Percentiles rank a stretch among this genome's conserved stretches.
Conservation (phyloP, 2,797 vertebrate species). For the Siniperca undulata region DNA sequence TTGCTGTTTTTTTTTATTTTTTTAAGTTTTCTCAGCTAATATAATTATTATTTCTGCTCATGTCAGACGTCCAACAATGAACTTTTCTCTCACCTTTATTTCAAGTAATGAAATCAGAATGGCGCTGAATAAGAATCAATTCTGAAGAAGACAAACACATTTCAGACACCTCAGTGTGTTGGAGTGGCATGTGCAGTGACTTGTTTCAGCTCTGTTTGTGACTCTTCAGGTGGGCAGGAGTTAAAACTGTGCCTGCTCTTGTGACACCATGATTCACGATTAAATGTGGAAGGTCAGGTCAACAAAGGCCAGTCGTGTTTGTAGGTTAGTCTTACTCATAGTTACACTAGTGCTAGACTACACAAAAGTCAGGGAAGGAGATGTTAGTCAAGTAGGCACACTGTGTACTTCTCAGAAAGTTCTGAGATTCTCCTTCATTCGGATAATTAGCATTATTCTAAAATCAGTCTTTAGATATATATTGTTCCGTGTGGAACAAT, state of each 20-base stretch:
- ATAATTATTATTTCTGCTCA: conserved; percentile 10
- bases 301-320: conserved; percentile 18
- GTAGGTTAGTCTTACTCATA: conserved; percentile 12
- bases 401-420: not conserved
- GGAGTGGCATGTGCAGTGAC: conserved; percentile 61
- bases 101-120: conserved; percentile 1
- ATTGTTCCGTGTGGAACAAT: not conserved
- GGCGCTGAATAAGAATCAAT: not conserved
- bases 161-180: conserved; percentile 15
- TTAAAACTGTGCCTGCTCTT: conserved; percentile 42
- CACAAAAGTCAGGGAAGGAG: conserved; percentile 1
- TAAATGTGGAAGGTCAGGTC: conserved; percentile 55
- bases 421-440: not conserved
- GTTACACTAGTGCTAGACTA: not conserved
- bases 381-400: not conserved
- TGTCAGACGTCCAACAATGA: conserved; percentile 56
- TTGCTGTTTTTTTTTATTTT: too few species aligned
- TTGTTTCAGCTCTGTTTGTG: conserved; percentile 44
- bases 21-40: not conserved
- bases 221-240: conserved; percentile 37
- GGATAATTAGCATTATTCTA: not conserved
- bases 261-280: conserved; percentile 27
- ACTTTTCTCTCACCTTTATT: conserved; percentile 26
- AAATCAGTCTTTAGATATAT: not conserved
- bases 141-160: conserved; percentile 4